Evolutionary conservation across 2,113 vertebrate genomes (phyloP).

Genomic region (Antigone vipio): DNA sequence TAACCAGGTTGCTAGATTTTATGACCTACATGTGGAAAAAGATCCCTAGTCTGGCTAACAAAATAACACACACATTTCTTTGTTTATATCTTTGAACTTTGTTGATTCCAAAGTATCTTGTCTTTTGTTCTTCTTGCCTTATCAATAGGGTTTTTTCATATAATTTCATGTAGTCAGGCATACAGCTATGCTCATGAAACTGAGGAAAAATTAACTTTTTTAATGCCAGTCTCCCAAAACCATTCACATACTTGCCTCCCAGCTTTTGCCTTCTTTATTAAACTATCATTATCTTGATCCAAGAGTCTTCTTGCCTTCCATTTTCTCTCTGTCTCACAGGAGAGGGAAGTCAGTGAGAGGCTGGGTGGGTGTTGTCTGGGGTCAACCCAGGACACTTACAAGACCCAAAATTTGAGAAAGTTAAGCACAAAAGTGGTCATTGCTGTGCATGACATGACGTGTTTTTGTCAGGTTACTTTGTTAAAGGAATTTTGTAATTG

Average conservation of each 20-base stretch:
- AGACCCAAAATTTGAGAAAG: background rate
- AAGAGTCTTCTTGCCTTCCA: background rate
- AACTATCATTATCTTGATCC: background rate
- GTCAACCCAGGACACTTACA: background rate
- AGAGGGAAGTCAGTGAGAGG: background rate
- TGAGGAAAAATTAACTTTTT: background rate
- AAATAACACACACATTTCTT: background rate
- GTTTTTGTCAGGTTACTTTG: background rate
- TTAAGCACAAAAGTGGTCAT: background rate
- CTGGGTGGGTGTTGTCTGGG: fast-evolving
- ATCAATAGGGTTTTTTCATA: fast-evolving
- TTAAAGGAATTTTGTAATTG: background rate
- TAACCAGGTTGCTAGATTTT: background rate
- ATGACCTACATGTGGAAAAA: background rate
- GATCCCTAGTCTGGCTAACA: background rate
- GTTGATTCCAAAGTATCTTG: background rate
- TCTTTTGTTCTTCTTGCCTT: background rate
- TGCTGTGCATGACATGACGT: background rate
- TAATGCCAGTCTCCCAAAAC: background rate
- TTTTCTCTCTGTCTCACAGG: background rate
- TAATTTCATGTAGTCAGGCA: background rate
- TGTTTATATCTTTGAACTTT: background rate
- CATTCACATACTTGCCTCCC: fast-evolving
- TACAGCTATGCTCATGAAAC: background rate
- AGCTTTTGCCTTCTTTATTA: background rate